These are phyloP conservation scores for Rhagophthalmus giganteus DNA, from an alignment of 2,888 invertebrate genomes.

Conservation along the genomic window DNA sequence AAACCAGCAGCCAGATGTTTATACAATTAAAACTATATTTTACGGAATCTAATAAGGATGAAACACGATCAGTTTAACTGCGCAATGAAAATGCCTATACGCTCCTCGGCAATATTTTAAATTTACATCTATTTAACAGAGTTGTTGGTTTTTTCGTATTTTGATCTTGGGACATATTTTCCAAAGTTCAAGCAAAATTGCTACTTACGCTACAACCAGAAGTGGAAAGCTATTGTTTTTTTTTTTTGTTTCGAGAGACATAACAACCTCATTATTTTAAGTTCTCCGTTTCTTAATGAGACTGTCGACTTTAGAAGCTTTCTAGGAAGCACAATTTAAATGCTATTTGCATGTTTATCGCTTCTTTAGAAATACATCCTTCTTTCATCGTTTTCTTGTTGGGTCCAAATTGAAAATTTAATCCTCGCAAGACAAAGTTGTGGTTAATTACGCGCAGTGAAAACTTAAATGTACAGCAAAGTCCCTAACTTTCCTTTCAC, in stretches of 20 bases:
- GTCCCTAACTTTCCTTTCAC: neutral
- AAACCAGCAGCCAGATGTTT: conserved; percentile 1
- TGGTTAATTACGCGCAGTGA: conserved; percentile 8
- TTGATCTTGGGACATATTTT: neutral
- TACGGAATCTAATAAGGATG: conserved; percentile 1
- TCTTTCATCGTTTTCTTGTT: conserved; percentile 6
- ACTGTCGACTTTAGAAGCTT: conserved; percentile 33
- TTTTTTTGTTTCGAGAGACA: conserved; percentile 11
- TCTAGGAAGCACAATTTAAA: conserved; percentile 31
- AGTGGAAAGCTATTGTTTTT: neutral
- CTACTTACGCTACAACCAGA: neutral
- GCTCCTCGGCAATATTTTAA: neutral
- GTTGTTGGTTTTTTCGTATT: neutral
- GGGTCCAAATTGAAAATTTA: conserved; percentile 7
- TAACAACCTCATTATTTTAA: conserved; percentile 26
- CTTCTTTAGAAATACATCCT: conserved; percentile 5
- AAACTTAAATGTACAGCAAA: conserved; percentile 3
- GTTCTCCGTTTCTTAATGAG: conserved; percentile 30
- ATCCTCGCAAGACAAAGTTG: neutral
- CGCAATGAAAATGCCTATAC: neutral
- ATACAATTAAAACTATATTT: conserved; percentile 1
- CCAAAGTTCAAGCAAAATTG: neutral
- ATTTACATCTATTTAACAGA: neutral
- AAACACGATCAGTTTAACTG: neutral
- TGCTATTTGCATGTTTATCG: conserved; percentile 33